These are phyloP conservation scores for Grallaria varia DNA, from an alignment of 2,113 vertebrate species.

Conservation along the genomic window DNA sequence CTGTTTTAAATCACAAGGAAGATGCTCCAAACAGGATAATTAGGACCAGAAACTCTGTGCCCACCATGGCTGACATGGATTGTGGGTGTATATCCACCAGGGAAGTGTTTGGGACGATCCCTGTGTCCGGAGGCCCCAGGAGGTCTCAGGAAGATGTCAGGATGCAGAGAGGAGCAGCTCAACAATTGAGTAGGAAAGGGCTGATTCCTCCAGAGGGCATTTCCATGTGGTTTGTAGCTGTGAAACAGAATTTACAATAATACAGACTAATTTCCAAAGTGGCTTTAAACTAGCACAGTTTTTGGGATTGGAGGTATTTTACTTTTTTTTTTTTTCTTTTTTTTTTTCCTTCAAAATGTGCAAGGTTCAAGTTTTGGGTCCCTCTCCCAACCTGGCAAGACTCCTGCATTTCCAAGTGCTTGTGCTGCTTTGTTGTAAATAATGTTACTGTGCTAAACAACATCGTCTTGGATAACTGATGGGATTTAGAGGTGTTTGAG, in stretches of 20 bases:
- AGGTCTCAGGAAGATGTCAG: neutral
- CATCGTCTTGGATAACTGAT: neutral
- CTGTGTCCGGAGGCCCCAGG: neutral
- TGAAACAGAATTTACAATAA: neutral
- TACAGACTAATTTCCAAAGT: neutral
- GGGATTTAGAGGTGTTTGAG: neutral
- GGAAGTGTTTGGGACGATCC: neutral
- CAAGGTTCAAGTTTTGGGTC: neutral
- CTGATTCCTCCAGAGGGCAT: neutral
- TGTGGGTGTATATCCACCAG: neutral
- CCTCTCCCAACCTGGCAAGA: neutral
- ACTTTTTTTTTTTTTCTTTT: neutral
- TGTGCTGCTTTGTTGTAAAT: slow-evolving; percentile 30
- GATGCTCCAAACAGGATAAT: neutral
- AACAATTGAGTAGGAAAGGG: neutral
- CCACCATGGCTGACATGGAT: neutral
- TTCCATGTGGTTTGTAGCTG: neutral
- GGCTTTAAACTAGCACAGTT: neutral
- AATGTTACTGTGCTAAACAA: slow-evolving; percentile 10
- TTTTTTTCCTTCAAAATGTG: neutral
- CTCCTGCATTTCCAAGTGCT: neutral
- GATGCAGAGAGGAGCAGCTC: neutral
- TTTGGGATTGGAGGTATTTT: fast-evolving
- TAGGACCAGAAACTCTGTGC: neutral
- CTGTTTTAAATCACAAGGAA: neutral